Evolutionary conservation across 2,113 vertebrate species (phyloP).

Genomic region (Toxostoma redivivum): DNA sequence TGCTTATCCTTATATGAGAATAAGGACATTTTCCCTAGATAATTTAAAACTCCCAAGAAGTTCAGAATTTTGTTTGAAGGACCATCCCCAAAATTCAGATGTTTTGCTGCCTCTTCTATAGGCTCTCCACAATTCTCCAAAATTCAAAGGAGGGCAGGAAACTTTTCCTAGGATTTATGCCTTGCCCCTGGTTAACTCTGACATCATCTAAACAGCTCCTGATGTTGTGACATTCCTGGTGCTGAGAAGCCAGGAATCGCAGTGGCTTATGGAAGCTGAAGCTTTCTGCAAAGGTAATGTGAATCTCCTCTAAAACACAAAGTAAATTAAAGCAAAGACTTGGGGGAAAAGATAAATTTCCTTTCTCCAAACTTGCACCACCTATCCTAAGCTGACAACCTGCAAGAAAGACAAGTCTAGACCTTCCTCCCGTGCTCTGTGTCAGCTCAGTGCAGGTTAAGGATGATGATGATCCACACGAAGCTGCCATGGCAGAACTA

Average conservation of each 20-base stretch:
- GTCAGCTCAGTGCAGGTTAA: not conserved
- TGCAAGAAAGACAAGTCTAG: not conserved
- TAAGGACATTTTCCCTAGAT: not conserved
- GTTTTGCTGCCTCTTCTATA: not conserved
- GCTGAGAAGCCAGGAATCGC: not conserved
- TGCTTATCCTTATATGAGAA: not conserved
- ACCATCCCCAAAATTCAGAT: not conserved
- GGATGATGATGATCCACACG: not conserved
- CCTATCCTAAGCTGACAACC: not conserved
- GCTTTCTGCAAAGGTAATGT: not conserved
- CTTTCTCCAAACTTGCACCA: not conserved
- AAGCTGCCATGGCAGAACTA: not conserved
- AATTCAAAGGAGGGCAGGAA: not conserved
- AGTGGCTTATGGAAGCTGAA: not conserved
- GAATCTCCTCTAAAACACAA: not conserved
- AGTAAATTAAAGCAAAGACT: not conserved
- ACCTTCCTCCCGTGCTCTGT: not conserved
- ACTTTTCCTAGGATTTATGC: not conserved
- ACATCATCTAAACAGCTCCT: not conserved
- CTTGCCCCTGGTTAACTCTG: not conserved
- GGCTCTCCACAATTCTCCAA: not conserved
- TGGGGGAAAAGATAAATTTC: not conserved
- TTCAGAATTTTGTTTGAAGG: not conserved
- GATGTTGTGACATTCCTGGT: not conserved
- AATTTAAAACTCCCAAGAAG: rapidly evolving